Percentiles rank a stretch among this genome's conserved stretches.
Evolutionary conservation across 92 coral and sea anemone species (phyloP).

Genomic region (Bergia puertoricense): DNA sequence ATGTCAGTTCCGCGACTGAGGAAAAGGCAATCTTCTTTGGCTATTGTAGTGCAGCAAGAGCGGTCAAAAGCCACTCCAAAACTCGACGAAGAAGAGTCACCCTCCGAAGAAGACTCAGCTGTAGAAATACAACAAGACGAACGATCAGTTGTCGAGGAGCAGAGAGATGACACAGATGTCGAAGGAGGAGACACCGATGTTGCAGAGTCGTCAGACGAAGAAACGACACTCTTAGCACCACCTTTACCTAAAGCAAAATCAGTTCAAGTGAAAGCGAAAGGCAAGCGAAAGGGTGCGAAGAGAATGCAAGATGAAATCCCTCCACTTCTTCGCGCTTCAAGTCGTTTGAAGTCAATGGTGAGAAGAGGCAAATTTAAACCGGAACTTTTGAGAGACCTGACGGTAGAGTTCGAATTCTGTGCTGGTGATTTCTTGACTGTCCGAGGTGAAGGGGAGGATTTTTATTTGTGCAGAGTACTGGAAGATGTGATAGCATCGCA

Average conservation of each 20-base stretch:
- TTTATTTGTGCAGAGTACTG: slow-evolving; percentile 76
- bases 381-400: slow-evolving; percentile 53
- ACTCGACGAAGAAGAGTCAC: slow-evolving; percentile 17
- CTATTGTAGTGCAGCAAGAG: slow-evolving; percentile 73
- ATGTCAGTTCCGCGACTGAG: slow-evolving; percentile 53
- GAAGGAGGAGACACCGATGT: slow-evolving; percentile 80
- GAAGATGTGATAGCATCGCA: slow-evolving; percentile 67
- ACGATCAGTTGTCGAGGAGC: slow-evolving; percentile 17
- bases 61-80: slow-evolving; percentile 53
- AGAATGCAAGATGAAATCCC: slow-evolving; percentile 27
- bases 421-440: slow-evolving; percentile 87
- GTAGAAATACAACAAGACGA: slow-evolving; percentile 18
- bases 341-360: slow-evolving; percentile 85
- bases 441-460: slow-evolving; percentile 85
- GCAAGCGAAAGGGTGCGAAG: not conserved
- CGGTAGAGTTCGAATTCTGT: slow-evolving; percentile 81
- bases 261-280: slow-evolving; percentile 15
- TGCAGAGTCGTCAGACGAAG: slow-evolving; percentile 61
- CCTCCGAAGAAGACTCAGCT: slow-evolving; percentile 57
- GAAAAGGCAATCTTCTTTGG: slow-evolving; percentile 74
- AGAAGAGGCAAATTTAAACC: slow-evolving; percentile 65
- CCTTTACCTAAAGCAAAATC: slow-evolving; percentile 39
- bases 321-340: slow-evolving; percentile 63
- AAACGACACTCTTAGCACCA: slow-evolving; percentile 44
- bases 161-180: slow-evolving; percentile 55